These are phyloP conservation scores for Emydura subglobosa DNA, from an alignment of 2,113 vertebrate genomes.

Conservation along the genomic window DNA sequence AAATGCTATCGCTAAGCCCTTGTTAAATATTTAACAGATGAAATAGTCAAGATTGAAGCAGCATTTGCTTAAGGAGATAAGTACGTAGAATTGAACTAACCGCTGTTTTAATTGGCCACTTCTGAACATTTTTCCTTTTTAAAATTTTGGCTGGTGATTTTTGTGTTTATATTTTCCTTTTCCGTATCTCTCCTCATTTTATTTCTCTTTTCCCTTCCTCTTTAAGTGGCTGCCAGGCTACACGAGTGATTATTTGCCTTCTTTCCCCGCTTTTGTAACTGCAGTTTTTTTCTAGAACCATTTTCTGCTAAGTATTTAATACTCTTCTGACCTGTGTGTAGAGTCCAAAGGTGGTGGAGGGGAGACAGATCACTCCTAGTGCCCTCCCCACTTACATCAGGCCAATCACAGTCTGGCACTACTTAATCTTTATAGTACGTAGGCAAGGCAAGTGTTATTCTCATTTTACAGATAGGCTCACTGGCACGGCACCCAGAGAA, in stretches of 20 bases:
- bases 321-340: background rate
- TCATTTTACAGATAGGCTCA: background rate
- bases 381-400: background rate
- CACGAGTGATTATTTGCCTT: background rate
- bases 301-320: background rate
- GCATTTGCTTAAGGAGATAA: background rate
- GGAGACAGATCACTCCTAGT: background rate
- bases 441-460: background rate
- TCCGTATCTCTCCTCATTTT: background rate
- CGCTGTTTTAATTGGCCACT: background rate
- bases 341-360: accelerated
- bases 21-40: background rate
- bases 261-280: background rate
- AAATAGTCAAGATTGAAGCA: background rate
- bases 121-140: background rate
- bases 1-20: background rate
- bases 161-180: background rate
- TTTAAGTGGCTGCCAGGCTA: background rate
- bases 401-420: background rate
- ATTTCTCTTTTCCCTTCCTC: background rate
- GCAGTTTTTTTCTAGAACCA: background rate
- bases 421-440: background rate
- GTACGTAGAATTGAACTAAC: background rate
- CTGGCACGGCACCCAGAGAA: accelerated
- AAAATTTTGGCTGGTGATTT: background rate